A percentile compares a stretch with the other conserved stretches of the same genome.
These are phyloP conservation scores for Autographa pulchrina DNA, from an alignment of 2,888 invertebrate genomes.

Conservation along the genomic window DNA sequence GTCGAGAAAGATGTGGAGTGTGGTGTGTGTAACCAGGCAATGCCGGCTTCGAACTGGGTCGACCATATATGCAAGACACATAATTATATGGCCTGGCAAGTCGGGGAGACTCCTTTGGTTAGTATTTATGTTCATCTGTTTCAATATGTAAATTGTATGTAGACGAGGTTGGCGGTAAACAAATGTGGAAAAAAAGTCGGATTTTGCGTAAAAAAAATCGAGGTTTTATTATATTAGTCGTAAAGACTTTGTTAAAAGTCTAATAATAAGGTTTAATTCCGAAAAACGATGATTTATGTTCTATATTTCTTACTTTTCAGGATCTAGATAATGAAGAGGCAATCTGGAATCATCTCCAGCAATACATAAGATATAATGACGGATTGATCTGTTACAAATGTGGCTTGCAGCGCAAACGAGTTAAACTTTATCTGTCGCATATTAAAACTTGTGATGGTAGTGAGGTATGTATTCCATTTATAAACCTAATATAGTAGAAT, in stretches of 20 bases:
- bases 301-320: slow-evolving; percentile 52
- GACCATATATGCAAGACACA: slow-evolving; percentile 87
- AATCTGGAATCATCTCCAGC: slow-evolving; percentile 59
- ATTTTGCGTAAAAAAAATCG: no score
- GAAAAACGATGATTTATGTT: background rate
- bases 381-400: slow-evolving; percentile 66
- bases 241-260: no score
- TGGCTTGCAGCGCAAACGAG: slow-evolving; percentile 62
- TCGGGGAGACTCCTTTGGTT: slow-evolving; percentile 87
- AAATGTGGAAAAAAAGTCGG: no score
- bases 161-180: no score
- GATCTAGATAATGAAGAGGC: slow-evolving; percentile 55
- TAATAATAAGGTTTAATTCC: no score
- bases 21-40: slow-evolving; percentile 77
- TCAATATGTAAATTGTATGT: no score
- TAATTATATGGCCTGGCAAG: slow-evolving; percentile 89
- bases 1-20: slow-evolving; percentile 58
- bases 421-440: slow-evolving; percentile 64
- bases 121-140: slow-evolving; percentile 53
- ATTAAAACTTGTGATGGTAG: slow-evolving; percentile 60
- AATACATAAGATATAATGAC: slow-evolving; percentile 49
- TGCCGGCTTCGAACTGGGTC: slow-evolving; percentile 79
- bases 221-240: no score
- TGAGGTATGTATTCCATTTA: slow-evolving; percentile 41
- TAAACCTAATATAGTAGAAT: background rate